Base-by-base conservation (phyloP, 2,113 vertebrate genomes). In the Pachypanchax playfairii region DNA sequence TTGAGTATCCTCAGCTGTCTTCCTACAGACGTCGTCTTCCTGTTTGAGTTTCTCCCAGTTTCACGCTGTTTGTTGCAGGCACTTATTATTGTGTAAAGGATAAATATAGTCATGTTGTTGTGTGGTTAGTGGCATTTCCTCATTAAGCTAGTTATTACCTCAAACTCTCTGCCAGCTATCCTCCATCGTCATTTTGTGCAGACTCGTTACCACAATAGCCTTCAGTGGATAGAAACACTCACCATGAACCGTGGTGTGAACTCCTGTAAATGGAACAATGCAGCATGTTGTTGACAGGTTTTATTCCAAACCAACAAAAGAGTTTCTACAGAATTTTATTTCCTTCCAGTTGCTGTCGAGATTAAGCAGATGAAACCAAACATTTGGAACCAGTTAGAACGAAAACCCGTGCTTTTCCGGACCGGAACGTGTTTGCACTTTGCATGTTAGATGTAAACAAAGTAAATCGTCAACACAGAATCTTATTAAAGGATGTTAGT, bases 351-450 rank as follows among this genome's bases (percentile, higher is more conserved):
- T 88, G 86, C 87, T 88, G 57, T 75, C 22, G 87, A 90, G 89
- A 89, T 90, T 89, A 88, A 83, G 61, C 82, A 79, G 73, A 85
- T 25, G 3, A 85, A 90, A 90, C 87, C 87, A 89, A 90, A 89
- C 87, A 73, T 85, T 89, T 87, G 76, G 81, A 87, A 74, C 75
- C 47, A 67, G 33, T 70, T 56, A 54, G 39, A 52, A 71, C 74
- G 63, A 72, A 14, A 25, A 49, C 73, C 5, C 14, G 10, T 31
- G 28, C 58, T 75, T 84, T 65, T 71, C 55, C 52, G 63, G 62
- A 80, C 55, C 52, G 63, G 62, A 80, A 83, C 56, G 63, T 77
- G 49, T 83, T 69, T 43, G 84, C 84, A 86, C 84, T 86, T 88
- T 79, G 84, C 84, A 83, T 89, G 74, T 83, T 85, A 65, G 70